Evolutionary conservation across 2,888 invertebrate genomes (phyloP), one percentile per base, ranked within the genome.

Genomic region (Pterostichus madidus): DNA sequence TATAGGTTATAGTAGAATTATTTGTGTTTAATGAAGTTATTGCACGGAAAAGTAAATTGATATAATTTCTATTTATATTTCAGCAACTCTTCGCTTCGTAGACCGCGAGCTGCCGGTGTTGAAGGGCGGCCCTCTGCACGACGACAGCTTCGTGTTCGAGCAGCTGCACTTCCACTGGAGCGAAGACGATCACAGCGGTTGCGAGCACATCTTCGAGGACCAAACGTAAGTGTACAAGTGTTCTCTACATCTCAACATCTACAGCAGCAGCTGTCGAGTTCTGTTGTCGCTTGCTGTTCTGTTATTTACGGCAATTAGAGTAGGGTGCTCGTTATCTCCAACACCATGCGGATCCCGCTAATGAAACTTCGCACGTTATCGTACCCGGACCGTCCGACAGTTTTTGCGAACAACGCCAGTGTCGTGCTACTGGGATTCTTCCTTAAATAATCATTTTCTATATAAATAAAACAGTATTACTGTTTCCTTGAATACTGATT

Each of bases 121-220:
- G 2, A 90, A 91, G 64, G 94, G 94, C 0, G 95, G 94, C 0
- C 94, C 94, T 0, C 89, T 95, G 6, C 90, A 90, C 79, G 90
- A 93, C 8, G 93, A 94, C 76, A 93, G 93, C 84, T 95, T 93
- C 86, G 92, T 94, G 80, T 95, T 96, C 84, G 94, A 95, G 85
- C 95, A 96, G 88, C 91, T 96, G 89, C 96, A 96, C 89, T 96
- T 96, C 89, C 96, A 96, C 89, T 96, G 96, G 96, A 93, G 94
- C 0, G 94, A 94, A 24, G 93, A 93, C 76, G 94, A 95, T 86
- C 93, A 93, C 86, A 93, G 93, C 49, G 96, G 96, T 11, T 96
- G 96, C 86, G 96, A 96, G 88, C 96, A 96, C 87, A 94, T 94
- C 44, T 91, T 96, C 61, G 94, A 96, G 89, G 95, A 95, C 64